Base-by-base conservation (phyloP, 2,888 invertebrate species). In the Phrixothrix hirtus region DNA sequence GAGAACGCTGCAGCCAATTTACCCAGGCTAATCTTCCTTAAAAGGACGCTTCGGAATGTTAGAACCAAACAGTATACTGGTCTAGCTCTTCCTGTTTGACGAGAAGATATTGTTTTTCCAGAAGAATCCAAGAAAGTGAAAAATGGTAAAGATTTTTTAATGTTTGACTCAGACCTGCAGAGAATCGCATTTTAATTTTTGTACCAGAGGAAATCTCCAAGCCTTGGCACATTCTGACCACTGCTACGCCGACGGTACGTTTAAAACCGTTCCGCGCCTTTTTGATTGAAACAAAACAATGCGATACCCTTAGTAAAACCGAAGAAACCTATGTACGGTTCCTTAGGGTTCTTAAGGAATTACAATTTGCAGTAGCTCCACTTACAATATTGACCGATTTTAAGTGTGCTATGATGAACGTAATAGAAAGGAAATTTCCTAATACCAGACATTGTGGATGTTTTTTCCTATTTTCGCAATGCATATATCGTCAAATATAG, bases 231-330 rank as follows among this genome's bases (percentile, higher is more conserved):
- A n/a, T n/a, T n/a, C n/a, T n/a, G n/a, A 7, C 21, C 41, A 46
- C 39, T 61, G 54, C 60, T 57, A 48, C 27, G 42, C 39, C 7
- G 58, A 61, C 16, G 60, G 52, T 55, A 2, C 61, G n/a, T n/a
- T n/a, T n/a, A n/a, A n/a, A n/a, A n/a, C n/a, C n/a, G n/a, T n/a
- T n/a, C n/a, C 61, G 25, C 11, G 30, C 5, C 30, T 59, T n/a
- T 64, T 61, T 37, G 54, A 21, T 34, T 53, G 17, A 16, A 52
- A 13, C 26, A 47, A 2, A 46, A 49, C 9, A 34, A 35, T 27
- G 32, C n/a, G n/a, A n/a, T n/a, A n/a, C n/a, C n/a, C 51, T 37
- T 58, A 27, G 34, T 37, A 58, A 53, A 44, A 31, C 42, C 25
- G 43, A 49, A 42, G 14, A 43, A 14, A 47, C 43, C 9, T 56